A percentile compares a stretch with the other conserved stretches of the same genome.
Conservation (phyloP, 2,888 invertebrate species). For the Calameuta pallipes region DNA sequence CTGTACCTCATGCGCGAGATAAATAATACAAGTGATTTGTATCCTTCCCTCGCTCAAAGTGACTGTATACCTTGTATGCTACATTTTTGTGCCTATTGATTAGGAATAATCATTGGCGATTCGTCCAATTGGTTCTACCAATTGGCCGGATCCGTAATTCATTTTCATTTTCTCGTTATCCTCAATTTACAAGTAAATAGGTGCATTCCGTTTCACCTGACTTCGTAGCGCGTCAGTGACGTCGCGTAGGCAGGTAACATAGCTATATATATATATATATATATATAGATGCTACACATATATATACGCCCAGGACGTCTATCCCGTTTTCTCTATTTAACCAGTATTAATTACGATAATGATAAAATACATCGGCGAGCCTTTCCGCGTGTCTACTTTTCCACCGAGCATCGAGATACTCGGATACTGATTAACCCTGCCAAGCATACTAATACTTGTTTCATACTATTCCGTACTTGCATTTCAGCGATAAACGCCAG, state of each 20-base stretch:
- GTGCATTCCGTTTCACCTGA: background rate
- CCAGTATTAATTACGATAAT: background rate
- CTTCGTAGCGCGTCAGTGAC: background rate
- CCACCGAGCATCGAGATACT: background rate
- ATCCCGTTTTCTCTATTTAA: constrained; percentile 27
- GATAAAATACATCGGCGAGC: background rate
- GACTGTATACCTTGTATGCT: background rate
- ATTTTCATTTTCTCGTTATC: background rate
- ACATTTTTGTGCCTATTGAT: constrained; percentile 25
- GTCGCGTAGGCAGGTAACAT: background rate
- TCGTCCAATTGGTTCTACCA: constrained; percentile 11
- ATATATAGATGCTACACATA: background rate
- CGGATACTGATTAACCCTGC: background rate
- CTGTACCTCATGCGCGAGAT: background rate
- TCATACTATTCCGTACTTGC: background rate
- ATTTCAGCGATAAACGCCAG: background rate
- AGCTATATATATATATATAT: background rate
- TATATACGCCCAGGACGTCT: constrained; percentile 9
- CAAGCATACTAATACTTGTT: background rate
- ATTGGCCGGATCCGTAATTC: background rate
- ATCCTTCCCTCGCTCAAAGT: background rate
- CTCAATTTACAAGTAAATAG: background rate
- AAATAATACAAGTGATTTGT: background rate
- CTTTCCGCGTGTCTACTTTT: background rate
- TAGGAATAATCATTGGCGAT: constrained; percentile 19